Base-by-base conservation (phyloP, 2,888 invertebrate species). In the Lagria hirta region DNA sequence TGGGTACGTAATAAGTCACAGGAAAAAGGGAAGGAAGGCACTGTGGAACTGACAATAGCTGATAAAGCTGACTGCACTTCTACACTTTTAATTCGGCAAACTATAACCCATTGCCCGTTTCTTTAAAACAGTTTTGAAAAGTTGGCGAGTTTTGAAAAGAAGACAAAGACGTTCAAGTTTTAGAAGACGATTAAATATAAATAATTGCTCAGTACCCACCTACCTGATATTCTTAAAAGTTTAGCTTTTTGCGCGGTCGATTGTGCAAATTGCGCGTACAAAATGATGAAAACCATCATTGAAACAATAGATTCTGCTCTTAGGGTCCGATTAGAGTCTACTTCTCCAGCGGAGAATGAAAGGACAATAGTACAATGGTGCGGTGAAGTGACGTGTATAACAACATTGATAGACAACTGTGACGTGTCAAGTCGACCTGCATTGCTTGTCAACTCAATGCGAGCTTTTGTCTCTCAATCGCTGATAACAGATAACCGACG, bases 381-480 rank as follows among this genome's bases (percentile, higher is more conserved):
- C 60, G 55, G 64, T 64, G 61, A 64, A 64, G 64, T 64, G 64
- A 64, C 62, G 62, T 61, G 61, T 64, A 61, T 51, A 56, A 58
- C 57, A 62, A 60, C 58, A 61, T 58, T 64, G 64, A 64, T 56
- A 58, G 62, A 60, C 62, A 58, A 61, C 56, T 59, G 57, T 62
- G 64, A 63, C 62, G 62, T 57, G 64, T 64, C 64, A 60, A 58
- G 59, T 61, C 54, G 49, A 56, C 62, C 62, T 61, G 62, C 59
- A 62, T 60, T 48, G 61, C 53, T 57, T 60, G 64, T 62, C 64
- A 64, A 54, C 51, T 62, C 60, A 58, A 62, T 62, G 51, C 49
- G 50, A 40, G 54, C 57, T 60, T 63, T 64, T 64, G 61, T 63
- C 52, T 43, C 52, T 40, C 48, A 45, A 48, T 47, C 45, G 48